Evolutionary conservation across 2,888 invertebrate genomes (phyloP).

Genomic region (Dryomyza anilis): DNA sequence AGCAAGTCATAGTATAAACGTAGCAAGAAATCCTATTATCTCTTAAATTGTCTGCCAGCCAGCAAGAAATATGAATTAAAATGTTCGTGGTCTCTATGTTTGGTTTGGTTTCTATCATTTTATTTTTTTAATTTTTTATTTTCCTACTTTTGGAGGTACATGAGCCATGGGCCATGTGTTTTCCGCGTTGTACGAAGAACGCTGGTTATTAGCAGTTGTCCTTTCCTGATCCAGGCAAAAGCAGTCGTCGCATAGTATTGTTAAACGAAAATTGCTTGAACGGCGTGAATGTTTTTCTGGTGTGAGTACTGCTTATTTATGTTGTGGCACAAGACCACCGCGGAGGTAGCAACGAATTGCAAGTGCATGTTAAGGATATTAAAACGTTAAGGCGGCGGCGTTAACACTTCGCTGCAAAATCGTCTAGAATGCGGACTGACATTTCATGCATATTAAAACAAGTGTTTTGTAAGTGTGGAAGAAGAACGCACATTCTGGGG

Average conservation of each 20-base stretch:
- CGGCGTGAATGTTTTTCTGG: background rate
- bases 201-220: conserved; percentile 12
- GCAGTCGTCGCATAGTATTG: background rate
- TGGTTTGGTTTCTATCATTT: background rate
- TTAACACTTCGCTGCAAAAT: background rate
- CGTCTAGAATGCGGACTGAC: background rate
- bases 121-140: background rate
- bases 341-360: background rate
- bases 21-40: conserved; percentile 51
- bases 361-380: background rate
- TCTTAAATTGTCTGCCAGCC: conserved; percentile 56
- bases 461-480: no score
- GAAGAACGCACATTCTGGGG: no score
- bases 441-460: background rate
- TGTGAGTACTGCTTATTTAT: background rate
- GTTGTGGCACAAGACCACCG: background rate
- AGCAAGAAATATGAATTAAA: conserved; percentile 54
- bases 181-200: no score
- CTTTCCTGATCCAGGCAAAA: background rate
- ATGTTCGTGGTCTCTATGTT: conserved; percentile 39
- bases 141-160: background rate
- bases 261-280: background rate
- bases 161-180: background rate
- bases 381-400: background rate
- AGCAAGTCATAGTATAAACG: no score